Evolutionary conservation across 2,113 vertebrate genomes (phyloP).

Genomic region (Amazona vittata): DNA sequence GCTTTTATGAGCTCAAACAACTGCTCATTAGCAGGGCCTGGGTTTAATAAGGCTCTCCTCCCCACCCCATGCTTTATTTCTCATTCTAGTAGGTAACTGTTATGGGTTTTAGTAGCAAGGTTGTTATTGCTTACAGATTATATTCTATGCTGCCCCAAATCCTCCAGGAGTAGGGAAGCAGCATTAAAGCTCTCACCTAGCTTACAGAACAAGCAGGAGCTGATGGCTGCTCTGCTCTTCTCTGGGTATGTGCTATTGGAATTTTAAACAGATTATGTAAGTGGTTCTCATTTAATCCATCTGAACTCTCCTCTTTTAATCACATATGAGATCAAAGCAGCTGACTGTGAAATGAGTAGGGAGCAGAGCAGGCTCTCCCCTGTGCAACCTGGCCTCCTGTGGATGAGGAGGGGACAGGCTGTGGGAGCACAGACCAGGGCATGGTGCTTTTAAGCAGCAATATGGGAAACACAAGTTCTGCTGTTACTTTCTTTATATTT

Average conservation of each 20-base stretch:
- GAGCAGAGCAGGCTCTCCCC: neutral
- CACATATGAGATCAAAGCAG: conserved; percentile 45
- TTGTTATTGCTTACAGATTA: neutral
- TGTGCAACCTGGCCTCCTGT: neutral
- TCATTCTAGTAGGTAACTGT: accelerated
- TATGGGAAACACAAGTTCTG: neutral
- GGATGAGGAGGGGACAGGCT: neutral
- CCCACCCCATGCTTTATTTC: neutral
- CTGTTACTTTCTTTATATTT: neutral
- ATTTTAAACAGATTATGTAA: conserved; percentile 70
- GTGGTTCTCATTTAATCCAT: conserved; percentile 57
- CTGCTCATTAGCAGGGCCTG: neutral
- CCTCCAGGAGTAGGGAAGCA: neutral
- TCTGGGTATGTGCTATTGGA: neutral
- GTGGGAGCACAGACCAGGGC: neutral
- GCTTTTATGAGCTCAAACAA: neutral
- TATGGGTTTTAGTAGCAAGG: accelerated
- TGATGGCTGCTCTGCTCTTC: neutral
- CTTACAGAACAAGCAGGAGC: neutral
- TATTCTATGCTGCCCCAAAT: neutral
- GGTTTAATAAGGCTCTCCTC: neutral
- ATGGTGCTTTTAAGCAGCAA: neutral
- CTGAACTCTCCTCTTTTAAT: conserved; percentile 39
- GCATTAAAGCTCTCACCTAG: neutral
- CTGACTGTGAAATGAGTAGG: conserved; percentile 8